These are phyloP conservation scores for Hipparchia sbordonii DNA, from an alignment of 2,888 invertebrate species.

Conservation along the genomic window DNA sequence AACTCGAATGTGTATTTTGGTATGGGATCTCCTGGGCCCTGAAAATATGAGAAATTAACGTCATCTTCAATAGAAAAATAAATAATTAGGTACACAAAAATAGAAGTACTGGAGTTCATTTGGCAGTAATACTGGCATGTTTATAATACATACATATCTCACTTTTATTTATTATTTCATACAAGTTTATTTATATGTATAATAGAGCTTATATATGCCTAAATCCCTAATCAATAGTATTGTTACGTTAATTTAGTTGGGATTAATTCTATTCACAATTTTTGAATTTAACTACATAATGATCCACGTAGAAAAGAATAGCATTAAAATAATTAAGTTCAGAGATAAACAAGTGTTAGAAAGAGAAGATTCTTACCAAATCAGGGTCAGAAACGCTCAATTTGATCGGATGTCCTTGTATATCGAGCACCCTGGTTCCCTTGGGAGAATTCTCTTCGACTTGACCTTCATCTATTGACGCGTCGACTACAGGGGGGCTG, in stretches of 20 bases:
- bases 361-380: conserved; percentile 83
- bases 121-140: too few species aligned
- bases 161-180: too few species aligned
- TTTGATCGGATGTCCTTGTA: conserved; percentile 85
- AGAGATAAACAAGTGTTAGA: too few species aligned
- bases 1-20: conserved; percentile 92
- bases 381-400: conserved; percentile 93
- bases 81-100: not conserved
- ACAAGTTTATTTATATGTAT: too few species aligned
- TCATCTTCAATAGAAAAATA: not conserved
- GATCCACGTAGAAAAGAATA: too few species aligned
- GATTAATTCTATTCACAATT: too few species aligned
- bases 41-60: conserved; percentile 45
- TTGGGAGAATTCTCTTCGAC: conserved; percentile 93
- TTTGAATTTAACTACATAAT: too few species aligned
- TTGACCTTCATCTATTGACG: conserved; percentile 88
- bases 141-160: too few species aligned
- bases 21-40: conserved; percentile 90
- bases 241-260: too few species aligned
- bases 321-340: too few species aligned
- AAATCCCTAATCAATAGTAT: too few species aligned
- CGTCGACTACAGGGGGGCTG: conserved; percentile 90
- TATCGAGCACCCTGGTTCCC: conserved; percentile 90
- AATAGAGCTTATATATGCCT: too few species aligned
- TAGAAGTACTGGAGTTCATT: not conserved